phyloP scores from a whole-genome alignment of 2,113 vertebrate genomes.

The Mormyrus lacerda region DNA sequence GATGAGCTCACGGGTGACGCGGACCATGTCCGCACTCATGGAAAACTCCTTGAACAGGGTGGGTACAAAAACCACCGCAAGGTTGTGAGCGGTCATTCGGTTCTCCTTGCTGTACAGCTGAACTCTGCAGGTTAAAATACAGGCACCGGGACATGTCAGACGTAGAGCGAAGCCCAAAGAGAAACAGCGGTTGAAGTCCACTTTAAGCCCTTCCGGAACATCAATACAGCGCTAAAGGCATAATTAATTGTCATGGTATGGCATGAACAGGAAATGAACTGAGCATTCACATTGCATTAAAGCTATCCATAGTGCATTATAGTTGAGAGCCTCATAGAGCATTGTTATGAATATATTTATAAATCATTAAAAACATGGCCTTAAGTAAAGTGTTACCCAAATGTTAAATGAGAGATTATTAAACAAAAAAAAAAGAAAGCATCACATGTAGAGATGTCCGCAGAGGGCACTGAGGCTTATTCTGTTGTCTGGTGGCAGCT shows the following conservation, averaged over 20 bases:
- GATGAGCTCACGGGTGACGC: constrained; percentile 58
- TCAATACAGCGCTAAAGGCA: neutral
- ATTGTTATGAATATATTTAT: no score
- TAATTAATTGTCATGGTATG: neutral
- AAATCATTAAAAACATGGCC: no score
- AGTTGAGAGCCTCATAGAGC: no score
- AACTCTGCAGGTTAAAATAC: constrained; percentile 41
- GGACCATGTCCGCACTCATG: constrained; percentile 47
- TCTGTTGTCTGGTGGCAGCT: constrained; percentile 46
- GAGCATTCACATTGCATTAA: neutral
- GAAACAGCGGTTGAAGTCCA: neutral
- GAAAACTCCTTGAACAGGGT: constrained; percentile 53
- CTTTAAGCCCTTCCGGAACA: neutral
- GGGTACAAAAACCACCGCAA: constrained; percentile 60
- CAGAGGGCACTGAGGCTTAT: constrained; percentile 48
- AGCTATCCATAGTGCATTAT: no score
- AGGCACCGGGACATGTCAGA: neutral
- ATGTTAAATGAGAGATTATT: neutral
- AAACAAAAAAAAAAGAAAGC: neutral
- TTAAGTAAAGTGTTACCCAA: no score
- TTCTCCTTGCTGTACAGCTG: constrained; percentile 59
- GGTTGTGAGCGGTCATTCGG: constrained; percentile 60
- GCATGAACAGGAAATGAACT: neutral
- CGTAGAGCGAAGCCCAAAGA: neutral
- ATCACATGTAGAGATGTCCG: constrained; percentile 60